Conservation (phyloP, 64 coral and sea anemone genomes). For the Anthopleura sola region DNA sequence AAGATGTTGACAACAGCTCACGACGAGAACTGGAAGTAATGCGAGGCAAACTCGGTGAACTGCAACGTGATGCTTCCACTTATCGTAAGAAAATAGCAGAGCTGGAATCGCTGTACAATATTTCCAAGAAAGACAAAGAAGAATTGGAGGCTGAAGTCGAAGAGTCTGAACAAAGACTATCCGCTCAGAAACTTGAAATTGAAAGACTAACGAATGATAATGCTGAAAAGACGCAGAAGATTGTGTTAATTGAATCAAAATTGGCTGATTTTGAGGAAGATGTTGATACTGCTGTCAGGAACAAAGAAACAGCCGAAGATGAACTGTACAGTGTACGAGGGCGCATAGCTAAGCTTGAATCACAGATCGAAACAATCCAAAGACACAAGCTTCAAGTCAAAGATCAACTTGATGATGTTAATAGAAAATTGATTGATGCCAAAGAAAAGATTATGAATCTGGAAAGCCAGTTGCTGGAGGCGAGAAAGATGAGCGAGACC, state of each 20-base stretch:
- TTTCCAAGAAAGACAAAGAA: conserved; percentile 70
- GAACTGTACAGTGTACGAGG: conserved; percentile 55
- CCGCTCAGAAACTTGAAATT: conserved; percentile 62
- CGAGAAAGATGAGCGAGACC: conserved; percentile 86
- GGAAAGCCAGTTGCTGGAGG: conserved; percentile 89
- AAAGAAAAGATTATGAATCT: conserved; percentile 78
- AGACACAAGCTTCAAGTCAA: conserved; percentile 77
- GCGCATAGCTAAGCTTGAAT: conserved; percentile 70
- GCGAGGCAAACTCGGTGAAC: conserved; percentile 42
- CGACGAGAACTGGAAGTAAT: conserved; percentile 69
- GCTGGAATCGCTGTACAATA: conserved; percentile 49
- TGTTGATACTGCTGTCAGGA: conserved; percentile 52
- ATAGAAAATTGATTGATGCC: conserved; percentile 62
- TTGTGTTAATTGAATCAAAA: conserved; percentile 53
- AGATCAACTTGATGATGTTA: conserved; percentile 66
- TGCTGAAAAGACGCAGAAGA: conserved; percentile 43
- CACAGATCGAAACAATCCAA: conserved; percentile 75
- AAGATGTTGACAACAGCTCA: conserved; percentile 45
- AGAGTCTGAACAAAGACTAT: conserved; percentile 63
- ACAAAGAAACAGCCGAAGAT: conserved; percentile 77
- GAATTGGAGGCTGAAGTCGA: conserved; percentile 79
- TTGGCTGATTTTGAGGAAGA: conserved; percentile 65
- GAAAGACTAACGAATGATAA: conserved; percentile 74
- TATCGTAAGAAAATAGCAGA: conserved; percentile 58
- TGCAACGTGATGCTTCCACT: conserved; percentile 57